phyloP scores from a whole-genome alignment of 2,113 vertebrate species.

The Copsychus sechellarum region DNA sequence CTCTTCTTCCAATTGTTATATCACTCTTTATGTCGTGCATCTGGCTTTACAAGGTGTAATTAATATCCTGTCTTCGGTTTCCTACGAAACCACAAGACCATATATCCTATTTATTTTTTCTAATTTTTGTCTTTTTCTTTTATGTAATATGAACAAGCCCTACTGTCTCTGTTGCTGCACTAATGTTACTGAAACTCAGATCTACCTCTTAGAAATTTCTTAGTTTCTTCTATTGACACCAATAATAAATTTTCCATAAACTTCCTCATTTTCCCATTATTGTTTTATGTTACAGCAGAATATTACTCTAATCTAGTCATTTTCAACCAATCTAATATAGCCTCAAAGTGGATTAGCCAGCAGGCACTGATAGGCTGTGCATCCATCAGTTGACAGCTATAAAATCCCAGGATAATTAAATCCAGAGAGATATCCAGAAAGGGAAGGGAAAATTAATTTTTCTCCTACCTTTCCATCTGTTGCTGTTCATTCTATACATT shows the following conservation, averaged over 20 bases:
- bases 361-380: not conserved
- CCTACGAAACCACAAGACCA: not conserved
- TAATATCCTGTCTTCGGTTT: not conserved
- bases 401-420: constrained; percentile 47
- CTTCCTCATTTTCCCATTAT: constrained; percentile 14
- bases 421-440: constrained; percentile 42
- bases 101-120: not conserved
- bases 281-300: constrained; percentile 7
- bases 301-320: constrained; percentile 17
- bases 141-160: not conserved
- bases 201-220: not conserved
- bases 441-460: constrained; percentile 2
- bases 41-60: not conserved
- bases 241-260: not conserved
- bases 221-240: not conserved
- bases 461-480: constrained; percentile 16
- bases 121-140: not conserved
- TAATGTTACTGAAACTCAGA: not conserved
- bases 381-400: constrained; percentile 10
- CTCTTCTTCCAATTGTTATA: not conserved
- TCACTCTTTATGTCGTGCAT: not conserved
- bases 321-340: constrained; percentile 33
- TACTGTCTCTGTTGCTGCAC: not conserved
- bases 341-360: constrained; percentile 38
- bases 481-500: not conserved